Evolutionary conservation across 2,113 vertebrate genomes (phyloP).

Genomic region (Nothoprocta perdicaria): DNA sequence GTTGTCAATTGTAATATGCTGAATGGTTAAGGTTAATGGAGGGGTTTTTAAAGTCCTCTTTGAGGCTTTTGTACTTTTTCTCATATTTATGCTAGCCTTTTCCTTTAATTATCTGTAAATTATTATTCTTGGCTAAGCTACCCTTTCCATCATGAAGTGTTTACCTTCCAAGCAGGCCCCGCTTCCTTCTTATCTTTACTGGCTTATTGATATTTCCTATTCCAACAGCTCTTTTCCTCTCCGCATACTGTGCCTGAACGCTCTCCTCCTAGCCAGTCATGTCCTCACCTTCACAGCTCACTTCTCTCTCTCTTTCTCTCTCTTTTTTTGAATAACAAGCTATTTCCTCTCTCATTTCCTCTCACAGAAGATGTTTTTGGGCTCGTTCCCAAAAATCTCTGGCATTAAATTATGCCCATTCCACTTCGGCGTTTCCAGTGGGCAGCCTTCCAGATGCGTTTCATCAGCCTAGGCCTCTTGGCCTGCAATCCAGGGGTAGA

Average conservation of each 20-base stretch:
- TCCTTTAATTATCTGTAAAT: slow-evolving; percentile 73
- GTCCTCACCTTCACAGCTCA: slow-evolving; percentile 68
- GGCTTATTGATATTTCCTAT: slow-evolving; percentile 59
- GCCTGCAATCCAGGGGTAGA: neutral
- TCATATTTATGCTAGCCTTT: slow-evolving; percentile 59
- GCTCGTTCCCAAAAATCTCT: slow-evolving; percentile 80
- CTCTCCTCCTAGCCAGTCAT: neutral
- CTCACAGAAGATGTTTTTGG: slow-evolving; percentile 85
- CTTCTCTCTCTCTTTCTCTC: slow-evolving; percentile 66
- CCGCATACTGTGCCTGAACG: neutral
- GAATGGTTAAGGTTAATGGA: slow-evolving; percentile 33
- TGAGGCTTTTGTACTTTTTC: slow-evolving; percentile 55
- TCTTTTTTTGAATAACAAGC: slow-evolving; percentile 77
- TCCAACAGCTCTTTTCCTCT: slow-evolving; percentile 35
- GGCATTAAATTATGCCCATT: slow-evolving; percentile 75
- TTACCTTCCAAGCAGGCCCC: slow-evolving; percentile 61
- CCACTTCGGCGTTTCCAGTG: slow-evolving; percentile 73
- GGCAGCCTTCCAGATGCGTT: slow-evolving; percentile 78
- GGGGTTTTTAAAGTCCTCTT: neutral
- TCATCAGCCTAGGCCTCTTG: slow-evolving; percentile 42
- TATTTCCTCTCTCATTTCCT: slow-evolving; percentile 85
- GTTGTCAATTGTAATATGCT: slow-evolving; percentile 38
- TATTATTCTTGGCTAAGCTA: slow-evolving; percentile 72
- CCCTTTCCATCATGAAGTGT: slow-evolving; percentile 56
- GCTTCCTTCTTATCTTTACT: slow-evolving; percentile 70